Evolutionary conservation across 2,113 vertebrate genomes (phyloP).

Genomic region (Thunnus thynnus): DNA sequence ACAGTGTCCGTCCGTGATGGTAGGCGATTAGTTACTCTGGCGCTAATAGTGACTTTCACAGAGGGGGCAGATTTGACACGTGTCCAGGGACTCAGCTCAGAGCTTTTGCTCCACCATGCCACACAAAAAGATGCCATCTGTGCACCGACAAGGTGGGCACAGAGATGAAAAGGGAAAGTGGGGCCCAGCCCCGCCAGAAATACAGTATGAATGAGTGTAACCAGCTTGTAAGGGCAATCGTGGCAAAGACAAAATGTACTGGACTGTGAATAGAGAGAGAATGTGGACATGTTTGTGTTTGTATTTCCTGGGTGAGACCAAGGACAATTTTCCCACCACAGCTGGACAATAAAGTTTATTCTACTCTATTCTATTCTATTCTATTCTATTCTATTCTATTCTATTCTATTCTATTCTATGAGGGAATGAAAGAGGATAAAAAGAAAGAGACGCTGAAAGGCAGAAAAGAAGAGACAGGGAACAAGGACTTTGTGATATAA

Average conservation of each 20-base stretch:
- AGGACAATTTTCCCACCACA: no score
- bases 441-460: background rate
- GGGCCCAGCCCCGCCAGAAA: conserved; percentile 28
- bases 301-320: no score
- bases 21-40: conserved; percentile 61
- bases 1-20: conserved; percentile 58
- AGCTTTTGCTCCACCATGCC: conserved; percentile 54
- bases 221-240: conserved; percentile 28
- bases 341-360: no score
- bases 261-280: background rate
- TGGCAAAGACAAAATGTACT: conserved; percentile 32
- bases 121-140: conserved; percentile 79
- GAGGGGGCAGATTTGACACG: conserved; percentile 70
- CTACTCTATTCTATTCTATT: no score
- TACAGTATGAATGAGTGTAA: conserved; percentile 20
- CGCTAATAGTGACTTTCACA: conserved; percentile 74
- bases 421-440: background rate
- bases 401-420: no score
- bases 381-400: no score
- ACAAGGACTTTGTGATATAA: conserved; percentile 2
- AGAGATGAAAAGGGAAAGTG: conserved; percentile 67
- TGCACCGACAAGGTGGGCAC: conserved; percentile 71
- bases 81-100: conserved; percentile 62
- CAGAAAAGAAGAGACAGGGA: conserved; percentile 13
- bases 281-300: background rate